phyloP scores from a whole-genome alignment of 2,113 vertebrate genomes.

The Saccopteryx leptura region DNA sequence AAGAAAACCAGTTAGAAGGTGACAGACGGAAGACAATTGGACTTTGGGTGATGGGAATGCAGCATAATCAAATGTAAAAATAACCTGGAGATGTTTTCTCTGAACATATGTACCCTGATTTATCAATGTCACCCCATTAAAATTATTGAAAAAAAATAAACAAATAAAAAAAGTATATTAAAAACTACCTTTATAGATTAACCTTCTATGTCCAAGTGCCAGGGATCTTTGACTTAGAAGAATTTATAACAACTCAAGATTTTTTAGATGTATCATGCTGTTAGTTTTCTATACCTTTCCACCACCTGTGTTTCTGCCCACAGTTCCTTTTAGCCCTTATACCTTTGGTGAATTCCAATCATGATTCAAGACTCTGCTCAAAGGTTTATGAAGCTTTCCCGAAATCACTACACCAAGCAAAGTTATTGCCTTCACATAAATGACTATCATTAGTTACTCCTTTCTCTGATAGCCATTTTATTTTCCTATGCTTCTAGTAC shows the following conservation, averaged over 20 bases:
- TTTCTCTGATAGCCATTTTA: not conserved
- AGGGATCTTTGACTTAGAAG: not conserved
- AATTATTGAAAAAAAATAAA: too few species aligned
- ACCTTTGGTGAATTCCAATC: not conserved
- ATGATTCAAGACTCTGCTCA: not conserved
- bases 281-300: not conserved
- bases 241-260: not conserved
- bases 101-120: too few species aligned
- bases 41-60: too few species aligned
- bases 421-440: not conserved
- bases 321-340: not conserved
- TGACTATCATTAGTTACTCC: not conserved
- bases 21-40: too few species aligned
- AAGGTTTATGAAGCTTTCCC: not conserved
- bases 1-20: too few species aligned
- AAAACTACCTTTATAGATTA: not conserved
- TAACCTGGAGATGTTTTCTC: too few species aligned
- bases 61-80: too few species aligned
- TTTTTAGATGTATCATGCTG: not conserved
- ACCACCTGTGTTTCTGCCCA: not conserved
- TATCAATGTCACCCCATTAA: too few species aligned
- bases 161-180: not conserved
- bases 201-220: not conserved
- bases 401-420: not conserved
- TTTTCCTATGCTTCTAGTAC: not conserved